Evolutionary conservation across 2,888 invertebrate species (phyloP).

Genomic region (Eurytoma adleriae): DNA sequence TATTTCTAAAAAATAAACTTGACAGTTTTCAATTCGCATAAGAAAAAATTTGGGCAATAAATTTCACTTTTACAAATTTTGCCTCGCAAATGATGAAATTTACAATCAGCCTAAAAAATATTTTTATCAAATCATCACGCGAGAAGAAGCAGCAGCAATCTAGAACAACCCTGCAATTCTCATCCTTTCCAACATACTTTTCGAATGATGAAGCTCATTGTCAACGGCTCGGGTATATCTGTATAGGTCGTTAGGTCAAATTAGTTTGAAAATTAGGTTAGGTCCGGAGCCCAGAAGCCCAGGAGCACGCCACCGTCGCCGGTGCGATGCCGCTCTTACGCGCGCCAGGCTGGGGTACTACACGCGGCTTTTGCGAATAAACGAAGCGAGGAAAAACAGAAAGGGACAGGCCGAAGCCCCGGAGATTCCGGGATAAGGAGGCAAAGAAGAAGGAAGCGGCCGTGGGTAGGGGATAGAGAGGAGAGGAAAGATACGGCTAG

Average conservation of each 20-base stretch:
- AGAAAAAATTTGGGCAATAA: no score
- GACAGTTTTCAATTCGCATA: no score
- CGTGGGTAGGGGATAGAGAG: not conserved
- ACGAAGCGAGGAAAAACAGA: slow-evolving; percentile 26
- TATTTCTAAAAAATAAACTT: no score
- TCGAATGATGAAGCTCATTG: slow-evolving; percentile 2
- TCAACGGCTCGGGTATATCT: not conserved
- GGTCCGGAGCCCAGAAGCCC: slow-evolving; percentile 9
- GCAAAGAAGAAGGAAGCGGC: not conserved
- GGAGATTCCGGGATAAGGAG: slow-evolving; percentile 16
- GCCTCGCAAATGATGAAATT: no score
- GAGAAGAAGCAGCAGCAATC: no score
- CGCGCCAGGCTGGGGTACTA: not conserved
- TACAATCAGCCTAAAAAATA: no score
- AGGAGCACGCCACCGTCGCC: no score
- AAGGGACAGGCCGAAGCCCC: not conserved
- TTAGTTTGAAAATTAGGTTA: slow-evolving; percentile 40
- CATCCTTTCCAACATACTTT: not conserved
- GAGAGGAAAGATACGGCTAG: not conserved
- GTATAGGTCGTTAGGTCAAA: slow-evolving; percentile 18
- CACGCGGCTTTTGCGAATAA: slow-evolving; percentile 35
- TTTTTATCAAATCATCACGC: no score
- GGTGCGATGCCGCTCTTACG: not conserved
- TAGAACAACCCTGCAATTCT: no score
- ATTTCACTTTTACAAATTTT: no score